Conservation (phyloP, 2,113 vertebrate species). For the Penelope pileata region DNA sequence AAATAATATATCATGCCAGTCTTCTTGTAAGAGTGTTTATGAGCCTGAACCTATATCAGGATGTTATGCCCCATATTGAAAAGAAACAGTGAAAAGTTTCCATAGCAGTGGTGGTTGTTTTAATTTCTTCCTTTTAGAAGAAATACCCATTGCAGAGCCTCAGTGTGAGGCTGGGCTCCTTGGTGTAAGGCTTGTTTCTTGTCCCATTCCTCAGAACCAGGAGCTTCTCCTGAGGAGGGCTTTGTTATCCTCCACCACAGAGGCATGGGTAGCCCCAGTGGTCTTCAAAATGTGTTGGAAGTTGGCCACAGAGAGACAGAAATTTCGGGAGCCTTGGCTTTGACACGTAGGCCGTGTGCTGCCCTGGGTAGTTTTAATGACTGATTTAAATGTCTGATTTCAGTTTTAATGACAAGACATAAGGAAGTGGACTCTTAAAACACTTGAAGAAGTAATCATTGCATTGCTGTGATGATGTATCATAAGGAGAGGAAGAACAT, state of each 20-base stretch:
- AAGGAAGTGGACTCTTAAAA: background rate
- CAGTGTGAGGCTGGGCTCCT: background rate
- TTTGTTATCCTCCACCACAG: rapidly evolving
- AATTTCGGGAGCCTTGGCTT: background rate
- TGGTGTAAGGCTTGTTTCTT: background rate
- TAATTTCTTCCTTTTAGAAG: background rate
- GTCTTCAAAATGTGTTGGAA: background rate
- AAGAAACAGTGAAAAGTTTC: background rate
- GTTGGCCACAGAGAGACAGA: background rate
- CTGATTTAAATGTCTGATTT: background rate
- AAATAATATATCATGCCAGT: background rate
- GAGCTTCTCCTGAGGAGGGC: background rate
- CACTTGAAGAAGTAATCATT: background rate
- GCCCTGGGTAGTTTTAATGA: background rate
- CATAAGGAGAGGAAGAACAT: background rate
- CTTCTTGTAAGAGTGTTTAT: background rate
- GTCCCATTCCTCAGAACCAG: background rate
- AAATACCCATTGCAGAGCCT: background rate
- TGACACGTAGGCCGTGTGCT: background rate
- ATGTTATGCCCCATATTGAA: background rate
- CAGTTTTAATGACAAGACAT: background rate
- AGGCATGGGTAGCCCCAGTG: rapidly evolving
- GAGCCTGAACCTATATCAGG: background rate
- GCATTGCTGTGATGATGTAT: background rate
- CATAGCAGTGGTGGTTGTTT: background rate